Evolutionary conservation across 2,888 invertebrate species (phyloP).

Genomic region (Agonopterix alstromeriana): DNA sequence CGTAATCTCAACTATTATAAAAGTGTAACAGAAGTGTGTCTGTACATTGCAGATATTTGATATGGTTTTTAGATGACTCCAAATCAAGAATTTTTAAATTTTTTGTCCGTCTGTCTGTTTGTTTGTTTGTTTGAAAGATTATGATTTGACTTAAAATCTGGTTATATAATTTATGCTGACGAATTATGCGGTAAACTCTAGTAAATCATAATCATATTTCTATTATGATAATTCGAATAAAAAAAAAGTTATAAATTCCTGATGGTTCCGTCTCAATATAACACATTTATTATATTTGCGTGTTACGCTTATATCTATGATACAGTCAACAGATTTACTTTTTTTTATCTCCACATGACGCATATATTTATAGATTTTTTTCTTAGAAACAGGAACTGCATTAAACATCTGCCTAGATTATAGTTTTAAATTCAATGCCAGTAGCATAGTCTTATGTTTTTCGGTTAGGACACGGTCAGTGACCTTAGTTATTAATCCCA

Average conservation of each 20-base stretch:
- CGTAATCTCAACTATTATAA: too few relatives aligned
- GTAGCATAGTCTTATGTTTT: neutral
- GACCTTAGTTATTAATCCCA: slow-evolving; percentile 37
- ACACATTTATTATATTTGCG: slow-evolving; percentile 2
- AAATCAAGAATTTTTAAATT: too few relatives aligned
- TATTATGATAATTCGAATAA: too few relatives aligned
- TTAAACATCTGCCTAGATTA: neutral
- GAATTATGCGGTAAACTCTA: too few relatives aligned
- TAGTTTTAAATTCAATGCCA: neutral
- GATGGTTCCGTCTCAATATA: slow-evolving; percentile 9
- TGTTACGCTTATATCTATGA: neutral
- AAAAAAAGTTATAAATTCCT: neutral
- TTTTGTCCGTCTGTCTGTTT: too few relatives aligned
- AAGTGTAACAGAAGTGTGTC: too few relatives aligned
- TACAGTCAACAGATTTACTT: neutral
- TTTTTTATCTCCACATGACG: neutral
- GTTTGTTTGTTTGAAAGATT: too few relatives aligned
- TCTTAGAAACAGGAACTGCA: neutral
- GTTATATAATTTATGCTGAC: too few relatives aligned
- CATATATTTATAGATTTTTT: neutral
- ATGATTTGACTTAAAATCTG: too few relatives aligned
- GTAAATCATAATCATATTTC: too few relatives aligned
- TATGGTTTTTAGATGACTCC: too few relatives aligned
- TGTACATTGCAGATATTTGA: too few relatives aligned
- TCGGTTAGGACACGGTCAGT: slow-evolving; percentile 20